Evolutionary conservation across 2,113 vertebrate genomes (phyloP), one percentile per base, ranked within the genome.

Genomic region (Daboia siamensis): DNA sequence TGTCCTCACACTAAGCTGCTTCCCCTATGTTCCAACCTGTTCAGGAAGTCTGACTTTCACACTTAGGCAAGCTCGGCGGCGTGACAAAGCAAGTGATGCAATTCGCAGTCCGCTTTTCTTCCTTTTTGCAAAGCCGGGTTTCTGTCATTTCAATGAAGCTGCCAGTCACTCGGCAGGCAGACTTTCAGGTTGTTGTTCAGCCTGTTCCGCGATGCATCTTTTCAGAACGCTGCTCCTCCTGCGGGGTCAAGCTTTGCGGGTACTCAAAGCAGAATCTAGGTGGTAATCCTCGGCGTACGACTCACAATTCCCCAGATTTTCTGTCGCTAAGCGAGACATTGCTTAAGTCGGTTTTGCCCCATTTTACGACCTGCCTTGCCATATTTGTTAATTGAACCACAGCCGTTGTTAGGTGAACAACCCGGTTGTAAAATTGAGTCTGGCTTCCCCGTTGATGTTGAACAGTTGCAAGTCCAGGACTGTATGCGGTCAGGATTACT

Each of bases 141-240:
- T n/a, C 15, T 12, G 39, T 80, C 1, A 17, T 13, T 39, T 51
- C 39, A 44, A 1, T 48, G 39, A 44, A 46, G 13, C 15, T 74
- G 21, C 24, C 11, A 39, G 7, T 11, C 9, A 17, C 0, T 0
- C 3, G 0, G 0, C 0, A 44, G 0, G 0, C 0, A 44, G 0
- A 0, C 0, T 0, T 88, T 0, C 0, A 0, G 4, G 59, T 0
- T 1, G 39, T 64, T 57, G 52, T 46, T 11, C 26, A 0, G 0
- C n/a, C 2, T 86, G 3, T 4, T 7, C 1, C n/a, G 20, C 0
- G 0, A 69, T n/a, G 29, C 39, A 90, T 86, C 7, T 48, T 89
- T 64, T 64, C 48, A 24, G 39, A 11, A 29, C n/a, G 69, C n/a
- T 74, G n/a, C 48, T 90, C 10, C 46, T 69, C 56, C 59, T 85